Conservation (phyloP, 2,113 vertebrate genomes). For the Morone chrysops region DNA sequence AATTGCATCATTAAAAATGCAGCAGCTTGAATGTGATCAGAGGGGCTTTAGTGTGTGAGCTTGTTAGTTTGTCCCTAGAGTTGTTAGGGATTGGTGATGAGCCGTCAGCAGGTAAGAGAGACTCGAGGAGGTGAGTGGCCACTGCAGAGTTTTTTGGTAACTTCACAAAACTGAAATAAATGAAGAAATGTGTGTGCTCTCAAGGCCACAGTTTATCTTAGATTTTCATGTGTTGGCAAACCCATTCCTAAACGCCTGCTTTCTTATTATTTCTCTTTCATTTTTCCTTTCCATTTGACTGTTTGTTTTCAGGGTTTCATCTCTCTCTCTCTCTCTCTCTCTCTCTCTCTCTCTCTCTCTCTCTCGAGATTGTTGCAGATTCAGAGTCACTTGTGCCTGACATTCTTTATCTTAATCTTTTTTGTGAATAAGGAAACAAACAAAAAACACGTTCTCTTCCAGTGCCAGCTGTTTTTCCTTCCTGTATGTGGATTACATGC, state of each 20-base stretch:
- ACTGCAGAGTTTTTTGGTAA: not conserved
- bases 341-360: conserved; percentile 1
- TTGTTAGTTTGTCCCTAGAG: conserved; percentile 55
- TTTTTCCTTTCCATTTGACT: not conserved
- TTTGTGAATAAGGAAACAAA: not conserved
- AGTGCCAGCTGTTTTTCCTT: not conserved
- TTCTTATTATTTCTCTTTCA: not conserved
- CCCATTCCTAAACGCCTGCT: not conserved
- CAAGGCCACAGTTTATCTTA: not conserved
- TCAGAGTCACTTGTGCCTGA: conserved; percentile 12
- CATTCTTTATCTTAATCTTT: not conserved
- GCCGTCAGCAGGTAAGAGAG: conserved; percentile 36
- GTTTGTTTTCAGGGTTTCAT: conserved; percentile 11
- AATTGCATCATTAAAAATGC: conserved; percentile 70
- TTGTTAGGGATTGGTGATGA: conserved; percentile 33
- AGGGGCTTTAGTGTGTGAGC: conserved; percentile 37
- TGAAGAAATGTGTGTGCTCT: not conserved
- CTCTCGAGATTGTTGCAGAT: not conserved
- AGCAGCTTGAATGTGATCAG: conserved; percentile 46
- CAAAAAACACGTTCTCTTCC: not conserved
- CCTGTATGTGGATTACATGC: not conserved
- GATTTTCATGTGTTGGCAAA: not conserved
- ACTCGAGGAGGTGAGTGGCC: conserved; percentile 3
- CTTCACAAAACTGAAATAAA: not conserved
- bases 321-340: conserved; percentile 1